phyloP scores from a whole-genome alignment of 2,113 vertebrate species.

The Takifugu bimaculatus region DNA sequence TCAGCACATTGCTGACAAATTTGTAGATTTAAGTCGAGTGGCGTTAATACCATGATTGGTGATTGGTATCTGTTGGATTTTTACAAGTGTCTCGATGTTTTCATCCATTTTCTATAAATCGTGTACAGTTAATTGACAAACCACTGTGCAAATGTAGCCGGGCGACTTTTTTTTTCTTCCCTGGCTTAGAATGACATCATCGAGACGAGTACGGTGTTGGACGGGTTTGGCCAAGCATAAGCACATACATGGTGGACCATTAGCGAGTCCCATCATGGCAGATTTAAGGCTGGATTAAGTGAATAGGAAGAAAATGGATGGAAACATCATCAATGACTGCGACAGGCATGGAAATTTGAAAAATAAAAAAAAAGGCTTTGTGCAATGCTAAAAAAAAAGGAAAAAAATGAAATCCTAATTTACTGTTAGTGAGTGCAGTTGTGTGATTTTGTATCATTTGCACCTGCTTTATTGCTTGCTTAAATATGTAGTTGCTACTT shows the following conservation, averaged over 20 bases:
- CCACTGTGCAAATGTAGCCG: not conserved
- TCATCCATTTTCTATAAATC: constrained; percentile 24
- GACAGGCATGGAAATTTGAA: constrained; percentile 7
- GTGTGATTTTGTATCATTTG: constrained; percentile 68
- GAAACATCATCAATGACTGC: constrained; percentile 29
- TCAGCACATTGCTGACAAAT: constrained; percentile 22
- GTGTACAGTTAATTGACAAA: not conserved
- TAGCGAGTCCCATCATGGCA: too few species aligned
- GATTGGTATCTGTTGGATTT: constrained; percentile 18
- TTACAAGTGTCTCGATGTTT: constrained; percentile 37
- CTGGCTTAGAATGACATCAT: too few species aligned
- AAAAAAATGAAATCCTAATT: constrained; percentile 40
- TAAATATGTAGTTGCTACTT: constrained; percentile 62
- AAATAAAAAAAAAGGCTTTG: constrained; percentile 13
- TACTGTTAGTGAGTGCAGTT: constrained; percentile 61
- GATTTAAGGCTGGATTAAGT: not conserved
- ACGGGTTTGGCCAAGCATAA: not conserved
- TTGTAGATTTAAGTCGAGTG: constrained; percentile 26
- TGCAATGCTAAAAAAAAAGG: constrained; percentile 17
- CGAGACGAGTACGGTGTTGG: too few species aligned
- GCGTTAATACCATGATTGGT: constrained; percentile 9
- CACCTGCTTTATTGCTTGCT: constrained; percentile 68
- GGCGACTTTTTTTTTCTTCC: too few species aligned
- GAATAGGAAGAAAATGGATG: constrained; percentile 37
- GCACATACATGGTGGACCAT: not conserved